Conservation (phyloP, 1,140 invertebrate species). For the Nasonia giraulti region DNA sequence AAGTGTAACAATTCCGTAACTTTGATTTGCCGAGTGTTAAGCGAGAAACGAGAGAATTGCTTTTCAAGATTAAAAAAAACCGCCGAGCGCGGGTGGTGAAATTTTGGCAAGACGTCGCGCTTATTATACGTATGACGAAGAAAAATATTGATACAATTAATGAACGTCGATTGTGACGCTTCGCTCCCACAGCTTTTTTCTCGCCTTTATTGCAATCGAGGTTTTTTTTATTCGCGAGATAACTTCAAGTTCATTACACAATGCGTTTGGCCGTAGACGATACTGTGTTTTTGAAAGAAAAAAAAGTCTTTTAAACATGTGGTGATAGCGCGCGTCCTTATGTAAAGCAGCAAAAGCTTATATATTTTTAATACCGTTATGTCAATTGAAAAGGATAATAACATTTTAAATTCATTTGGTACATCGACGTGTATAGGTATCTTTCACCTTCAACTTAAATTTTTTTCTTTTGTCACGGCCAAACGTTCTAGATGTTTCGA, state of each 20-base stretch:
- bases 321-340: neutral
- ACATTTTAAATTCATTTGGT: neutral
- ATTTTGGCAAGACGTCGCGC: no score
- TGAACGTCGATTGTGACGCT: no score
- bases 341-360: neutral
- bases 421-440: neutral
- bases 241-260: neutral
- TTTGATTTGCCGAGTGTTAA: no score
- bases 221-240: neutral
- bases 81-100: no score
- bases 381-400: neutral
- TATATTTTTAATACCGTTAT: conserved; percentile 1
- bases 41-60: no score
- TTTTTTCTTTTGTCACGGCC: no score
- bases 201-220: neutral
- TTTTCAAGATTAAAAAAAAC: no score
- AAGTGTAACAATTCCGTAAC: no score
- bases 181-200: neutral
- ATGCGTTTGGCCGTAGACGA: neutral
- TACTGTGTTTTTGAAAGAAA: neutral
- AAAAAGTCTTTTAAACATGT: neutral
- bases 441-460: neutral
- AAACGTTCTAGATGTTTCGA: neutral
- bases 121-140: no score
- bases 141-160: no score